Base-by-base conservation (phyloP, 2,797 vertebrate genomes). In the Taenioides sp. region DNA sequence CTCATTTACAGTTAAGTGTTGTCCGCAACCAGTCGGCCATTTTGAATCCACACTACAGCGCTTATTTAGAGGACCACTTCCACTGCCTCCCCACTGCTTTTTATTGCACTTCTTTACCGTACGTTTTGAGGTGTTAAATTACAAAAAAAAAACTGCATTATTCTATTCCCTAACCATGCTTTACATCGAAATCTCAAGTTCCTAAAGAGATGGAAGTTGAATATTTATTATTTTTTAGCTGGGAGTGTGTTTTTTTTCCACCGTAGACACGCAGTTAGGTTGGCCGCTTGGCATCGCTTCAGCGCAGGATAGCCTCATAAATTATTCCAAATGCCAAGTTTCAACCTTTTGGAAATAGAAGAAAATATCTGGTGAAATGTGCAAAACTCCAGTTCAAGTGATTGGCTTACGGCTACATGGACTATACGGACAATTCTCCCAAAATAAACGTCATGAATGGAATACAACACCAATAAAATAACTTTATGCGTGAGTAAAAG, bases 161-260 rank as follows among this genome's bases (percentile, higher is more conserved):
- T 78, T 80, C 70, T 74, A 70, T 28, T 65, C 52, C 72, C 60
- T 81, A 75, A 85, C 83, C 81, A 70, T 20, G 10, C 2, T 25
- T 25, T 59, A n/a, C 65, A 74, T 73, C 69, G 55, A 18, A 59
- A 65, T 71, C 63, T 72, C 78, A 60, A 18, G 60, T 81, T 86
- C 87, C 85, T 89, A 62, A 77, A 74, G 66, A 70, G 81, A 87
- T 75, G 82, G 64, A 76, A 70, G 40, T 81, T 64, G 75, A 75
- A 78, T 88, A 77, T 67, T 49, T 37, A 37, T 84, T 77, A 77
- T 78, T 52, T 58, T 78, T 68, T 81, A 79, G 82, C 79, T 79
- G 72, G 31, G 49, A 82, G 73, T 83, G 27, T 47, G 37, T 70
- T 67, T 25, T 63, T 37, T 28, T 31, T 22, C 14, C 67, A 77